Conservation (phyloP, 2,888 invertebrate species). For the Acanthopleura granulata region DNA sequence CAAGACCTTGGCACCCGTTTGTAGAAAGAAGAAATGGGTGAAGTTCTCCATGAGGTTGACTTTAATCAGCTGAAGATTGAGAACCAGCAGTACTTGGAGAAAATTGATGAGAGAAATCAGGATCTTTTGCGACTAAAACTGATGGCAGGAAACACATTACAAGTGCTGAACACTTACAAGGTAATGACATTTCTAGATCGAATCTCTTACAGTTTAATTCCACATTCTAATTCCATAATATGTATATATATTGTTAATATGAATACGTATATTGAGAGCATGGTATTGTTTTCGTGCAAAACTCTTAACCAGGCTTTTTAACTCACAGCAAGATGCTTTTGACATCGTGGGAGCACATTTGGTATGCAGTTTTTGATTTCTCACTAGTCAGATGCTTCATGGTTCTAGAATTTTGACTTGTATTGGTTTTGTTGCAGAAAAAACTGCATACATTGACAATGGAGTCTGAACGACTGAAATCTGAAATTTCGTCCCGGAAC, state of each 20-base stretch:
- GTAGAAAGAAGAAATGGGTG: conserved; percentile 71
- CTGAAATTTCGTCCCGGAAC: conserved; percentile 63
- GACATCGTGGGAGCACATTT: too few relatives aligned
- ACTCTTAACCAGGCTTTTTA: too few relatives aligned
- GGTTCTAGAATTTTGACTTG: background rate
- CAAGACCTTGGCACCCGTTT: background rate
- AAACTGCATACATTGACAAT: conserved; percentile 63
- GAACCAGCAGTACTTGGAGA: conserved; percentile 69
- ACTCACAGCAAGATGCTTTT: too few relatives aligned
- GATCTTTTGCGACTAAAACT: conserved; percentile 67
- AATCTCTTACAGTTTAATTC: too few relatives aligned
- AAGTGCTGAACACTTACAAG: conserved; percentile 67
- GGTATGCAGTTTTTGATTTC: too few relatives aligned
- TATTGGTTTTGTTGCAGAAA: conserved; percentile 54
- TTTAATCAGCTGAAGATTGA: conserved; percentile 70
- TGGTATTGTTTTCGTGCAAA: too few relatives aligned
- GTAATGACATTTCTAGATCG: conserved; percentile 36
- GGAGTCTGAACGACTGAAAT: conserved; percentile 65
- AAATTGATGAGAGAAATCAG: conserved; percentile 69
- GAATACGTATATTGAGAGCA: too few relatives aligned
- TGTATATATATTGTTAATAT: too few relatives aligned
- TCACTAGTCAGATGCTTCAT: too few relatives aligned
- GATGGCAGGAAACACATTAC: conserved; percentile 67
- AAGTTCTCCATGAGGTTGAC: conserved; percentile 70
- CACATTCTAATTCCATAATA: too few relatives aligned